Conservation (phyloP, 35 echinoderm and acorn worm species). For the Patiria miniata region DNA sequence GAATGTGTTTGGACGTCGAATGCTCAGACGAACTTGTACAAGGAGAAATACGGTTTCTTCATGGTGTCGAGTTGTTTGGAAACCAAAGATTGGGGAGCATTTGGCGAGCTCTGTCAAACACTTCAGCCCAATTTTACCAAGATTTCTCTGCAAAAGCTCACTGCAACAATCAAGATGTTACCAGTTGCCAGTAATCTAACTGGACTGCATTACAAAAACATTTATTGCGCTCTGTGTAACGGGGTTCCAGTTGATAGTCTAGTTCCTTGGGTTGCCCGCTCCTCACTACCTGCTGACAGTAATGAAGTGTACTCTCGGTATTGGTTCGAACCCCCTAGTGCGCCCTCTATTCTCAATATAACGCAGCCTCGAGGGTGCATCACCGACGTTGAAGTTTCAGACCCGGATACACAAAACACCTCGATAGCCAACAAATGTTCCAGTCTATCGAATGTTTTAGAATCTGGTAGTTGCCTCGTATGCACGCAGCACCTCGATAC, state of each 20-base stretch:
- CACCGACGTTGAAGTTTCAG: background rate
- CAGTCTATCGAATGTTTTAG: background rate
- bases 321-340: background rate
- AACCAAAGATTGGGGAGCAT: too few relatives aligned
- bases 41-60: too few relatives aligned
- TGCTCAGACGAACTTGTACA: too few relatives aligned
- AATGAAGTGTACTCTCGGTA: background rate
- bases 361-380: background rate
- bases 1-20: too few relatives aligned
- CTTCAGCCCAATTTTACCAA: too few relatives aligned
- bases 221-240: constrained; percentile 30
- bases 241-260: background rate
- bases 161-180: too few relatives aligned
- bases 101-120: too few relatives aligned
- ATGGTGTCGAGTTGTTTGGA: too few relatives aligned
- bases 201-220: constrained; percentile 18
- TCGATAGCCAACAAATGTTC: background rate
- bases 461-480: background rate
- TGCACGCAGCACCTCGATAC: too few relatives aligned
- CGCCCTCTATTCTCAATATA: background rate
- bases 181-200: too few relatives aligned
- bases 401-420: background rate
- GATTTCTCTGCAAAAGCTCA: too few relatives aligned
- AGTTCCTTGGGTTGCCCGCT: background rate
- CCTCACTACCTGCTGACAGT: background rate